These are phyloP conservation scores for Rallus limicola DNA, from an alignment of 2,113 vertebrate species.

Conservation along the genomic window DNA sequence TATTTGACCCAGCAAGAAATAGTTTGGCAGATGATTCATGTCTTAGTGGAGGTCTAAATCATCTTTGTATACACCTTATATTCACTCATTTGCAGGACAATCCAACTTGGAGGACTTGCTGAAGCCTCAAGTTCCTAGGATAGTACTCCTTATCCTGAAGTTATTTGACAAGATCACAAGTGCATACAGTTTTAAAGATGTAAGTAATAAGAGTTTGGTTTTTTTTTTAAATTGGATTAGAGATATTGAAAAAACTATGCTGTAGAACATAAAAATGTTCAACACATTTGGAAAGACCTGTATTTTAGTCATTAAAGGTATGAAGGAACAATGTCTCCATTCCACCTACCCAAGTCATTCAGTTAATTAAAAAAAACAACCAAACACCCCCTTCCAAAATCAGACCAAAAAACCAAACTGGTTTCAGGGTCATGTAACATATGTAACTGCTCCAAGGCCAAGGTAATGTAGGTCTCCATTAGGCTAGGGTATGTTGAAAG, in stretches of 20 bases:
- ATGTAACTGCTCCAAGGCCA: background rate
- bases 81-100: background rate
- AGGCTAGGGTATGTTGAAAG: background rate
- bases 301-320: background rate
- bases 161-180: background rate
- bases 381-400: background rate
- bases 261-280: background rate
- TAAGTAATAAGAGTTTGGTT: background rate
- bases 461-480: background rate
- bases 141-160: background rate
- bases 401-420: background rate
- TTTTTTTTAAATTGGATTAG: background rate
- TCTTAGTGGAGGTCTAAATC: background rate
- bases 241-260: background rate
- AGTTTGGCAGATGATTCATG: background rate
- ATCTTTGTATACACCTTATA: background rate
- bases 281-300: background rate
- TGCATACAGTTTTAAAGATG: background rate
- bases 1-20: background rate
- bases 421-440: background rate
- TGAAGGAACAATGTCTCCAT: background rate
- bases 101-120: background rate
- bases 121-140: background rate
- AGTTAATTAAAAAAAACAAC: background rate
- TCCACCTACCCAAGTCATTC: too few species aligned